A percentile compares a stretch with the other conserved stretches of the same genome.
These are phyloP conservation scores for Diplodus sargus DNA, from an alignment of 2,797 vertebrate genomes.

Conservation along the genomic window DNA sequence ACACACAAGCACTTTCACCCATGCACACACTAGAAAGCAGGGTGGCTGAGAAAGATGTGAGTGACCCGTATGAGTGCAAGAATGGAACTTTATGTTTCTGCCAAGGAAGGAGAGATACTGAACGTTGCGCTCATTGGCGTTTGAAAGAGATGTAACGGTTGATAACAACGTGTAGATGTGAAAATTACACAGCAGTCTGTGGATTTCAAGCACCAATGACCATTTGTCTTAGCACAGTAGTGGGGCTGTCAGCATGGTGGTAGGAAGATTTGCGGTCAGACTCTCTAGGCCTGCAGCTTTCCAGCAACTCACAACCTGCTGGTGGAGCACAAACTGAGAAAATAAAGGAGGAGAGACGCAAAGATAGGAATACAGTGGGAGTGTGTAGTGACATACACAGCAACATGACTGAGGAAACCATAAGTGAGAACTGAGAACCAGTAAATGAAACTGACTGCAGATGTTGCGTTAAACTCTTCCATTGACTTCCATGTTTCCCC, in stretches of 20 bases:
- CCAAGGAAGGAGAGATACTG: not conserved
- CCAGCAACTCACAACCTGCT: conserved; percentile 9
- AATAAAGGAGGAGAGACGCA: not conserved
- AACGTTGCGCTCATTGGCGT: not conserved
- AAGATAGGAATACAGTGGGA: not conserved
- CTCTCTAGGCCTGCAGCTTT: conserved; percentile 22
- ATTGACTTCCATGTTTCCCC: too few relatives aligned
- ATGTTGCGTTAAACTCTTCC: too few relatives aligned
- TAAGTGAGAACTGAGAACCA: not conserved
- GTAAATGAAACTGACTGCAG: too few relatives aligned
- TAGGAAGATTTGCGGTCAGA: conserved; percentile 21
- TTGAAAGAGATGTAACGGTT: conserved; percentile 4
- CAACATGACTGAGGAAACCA: not conserved
- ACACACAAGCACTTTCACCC: not conserved
- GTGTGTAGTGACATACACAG: not conserved
- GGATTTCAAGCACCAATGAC: conserved; percentile 11
- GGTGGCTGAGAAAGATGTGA: not conserved
- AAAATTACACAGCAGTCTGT: conserved; percentile 9
- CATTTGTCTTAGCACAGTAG: not conserved
- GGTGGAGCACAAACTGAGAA: conserved; percentile 27
- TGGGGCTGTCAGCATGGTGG: not conserved
- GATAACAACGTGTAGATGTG: conserved; percentile 10
- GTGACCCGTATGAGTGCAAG: not conserved
- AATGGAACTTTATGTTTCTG: not conserved
- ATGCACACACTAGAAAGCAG: not conserved